These are phyloP conservation scores for Xiphorhynchus erythropygius DNA, from an alignment of 2,797 vertebrate species.

Conservation along the genomic window DNA sequence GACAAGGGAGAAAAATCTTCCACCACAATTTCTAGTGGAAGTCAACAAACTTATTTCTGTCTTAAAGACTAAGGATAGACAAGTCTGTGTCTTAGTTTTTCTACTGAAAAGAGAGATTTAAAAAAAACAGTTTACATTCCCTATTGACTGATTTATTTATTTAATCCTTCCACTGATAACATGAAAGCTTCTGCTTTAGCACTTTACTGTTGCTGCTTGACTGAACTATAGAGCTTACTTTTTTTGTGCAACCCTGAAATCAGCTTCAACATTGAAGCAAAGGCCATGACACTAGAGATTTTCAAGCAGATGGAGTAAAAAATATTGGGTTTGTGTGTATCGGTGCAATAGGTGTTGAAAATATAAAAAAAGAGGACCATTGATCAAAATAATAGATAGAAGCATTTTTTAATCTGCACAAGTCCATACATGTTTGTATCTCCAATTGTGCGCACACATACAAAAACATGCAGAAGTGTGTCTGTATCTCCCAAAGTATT, in stretches of 20 bases:
- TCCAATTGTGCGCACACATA: not conserved
- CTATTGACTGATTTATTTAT: constrained; percentile 58
- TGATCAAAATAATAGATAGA: constrained; percentile 62
- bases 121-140: constrained; percentile 25
- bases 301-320: constrained; percentile 40
- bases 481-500: not conserved
- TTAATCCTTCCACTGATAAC: constrained; percentile 25
- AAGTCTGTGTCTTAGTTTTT: not conserved
- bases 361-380: constrained; percentile 21
- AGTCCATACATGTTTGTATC: constrained; percentile 34
- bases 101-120: constrained; percentile 3
- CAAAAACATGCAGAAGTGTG: not conserved
- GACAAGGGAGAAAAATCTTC: not conserved
- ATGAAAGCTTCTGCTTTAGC: constrained; percentile 53
- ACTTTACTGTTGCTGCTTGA: constrained; percentile 49
- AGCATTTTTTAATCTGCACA: constrained; percentile 46
- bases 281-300: constrained; percentile 42
- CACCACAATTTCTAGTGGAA: not conserved
- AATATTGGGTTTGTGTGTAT: constrained; percentile 50
- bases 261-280: constrained; percentile 30
- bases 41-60: not conserved
- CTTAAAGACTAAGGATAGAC: not conserved
- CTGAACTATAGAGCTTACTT: constrained; percentile 43
- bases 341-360: constrained; percentile 63
- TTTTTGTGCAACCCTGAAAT: constrained; percentile 56